Evolutionary conservation across 2,113 vertebrate species (phyloP).

Genomic region (Motacilla tschutschensis): DNA sequence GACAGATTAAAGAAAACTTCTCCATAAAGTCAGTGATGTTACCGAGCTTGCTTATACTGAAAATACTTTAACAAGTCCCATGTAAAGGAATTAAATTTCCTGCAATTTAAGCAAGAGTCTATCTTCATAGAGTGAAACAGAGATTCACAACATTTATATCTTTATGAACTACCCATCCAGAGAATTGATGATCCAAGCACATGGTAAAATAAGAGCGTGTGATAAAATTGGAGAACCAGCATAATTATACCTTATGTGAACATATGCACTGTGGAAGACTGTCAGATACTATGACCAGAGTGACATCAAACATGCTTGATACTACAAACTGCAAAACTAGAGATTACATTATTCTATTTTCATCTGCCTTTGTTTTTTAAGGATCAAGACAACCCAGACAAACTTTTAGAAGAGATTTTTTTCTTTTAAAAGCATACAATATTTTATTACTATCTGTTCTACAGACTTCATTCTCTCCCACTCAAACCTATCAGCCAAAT

Average conservation of each 20-base stretch:
- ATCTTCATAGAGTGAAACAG: neutral
- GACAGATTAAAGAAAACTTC: slow-evolving; percentile 4
- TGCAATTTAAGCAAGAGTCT: neutral
- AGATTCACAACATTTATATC: neutral
- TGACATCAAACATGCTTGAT: neutral
- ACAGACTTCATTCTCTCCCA: neutral
- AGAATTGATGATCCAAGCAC: neutral
- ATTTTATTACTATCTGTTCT: neutral
- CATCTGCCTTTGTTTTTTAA: neutral
- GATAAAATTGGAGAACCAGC: neutral
- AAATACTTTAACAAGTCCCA: neutral
- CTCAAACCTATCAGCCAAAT: neutral
- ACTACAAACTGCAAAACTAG: neutral
- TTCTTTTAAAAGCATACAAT: neutral
- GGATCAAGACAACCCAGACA: neutral
- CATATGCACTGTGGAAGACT: neutral
- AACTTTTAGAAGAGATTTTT: neutral
- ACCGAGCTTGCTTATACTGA: neutral
- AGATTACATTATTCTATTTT: neutral
- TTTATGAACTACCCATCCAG: neutral
- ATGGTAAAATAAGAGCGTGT: neutral
- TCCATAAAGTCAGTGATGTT: neutral
- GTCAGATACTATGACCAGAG: neutral
- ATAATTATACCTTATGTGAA: neutral
- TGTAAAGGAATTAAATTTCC: neutral